Evolutionary conservation across 2,113 vertebrate species (phyloP), one percentile per base, ranked within the genome.

Genomic region (Cryptotis parvus): DNA sequence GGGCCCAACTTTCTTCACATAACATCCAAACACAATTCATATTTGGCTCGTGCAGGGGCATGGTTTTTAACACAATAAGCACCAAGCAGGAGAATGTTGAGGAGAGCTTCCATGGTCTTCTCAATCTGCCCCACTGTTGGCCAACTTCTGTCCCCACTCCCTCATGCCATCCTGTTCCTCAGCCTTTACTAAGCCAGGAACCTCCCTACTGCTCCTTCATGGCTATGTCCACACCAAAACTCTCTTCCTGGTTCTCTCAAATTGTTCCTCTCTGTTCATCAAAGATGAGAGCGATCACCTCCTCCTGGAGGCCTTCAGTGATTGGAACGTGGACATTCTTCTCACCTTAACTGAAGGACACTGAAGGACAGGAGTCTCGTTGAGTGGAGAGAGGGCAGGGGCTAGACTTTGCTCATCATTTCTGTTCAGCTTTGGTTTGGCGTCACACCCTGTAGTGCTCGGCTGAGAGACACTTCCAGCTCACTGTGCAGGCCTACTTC

Each of bases 11-110:
- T 84, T 49, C 41, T 61, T 76, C 63, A 22, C 63, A 12, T 39
- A 65, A 33, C 82, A 33, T 95, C 69, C 72, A 63, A 88, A 74
- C 45, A 84, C 72, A 92, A 37, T 58, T 24, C 35, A 20, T 39
- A 68, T 83, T 83, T 65, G 63, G 33, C 58, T 69, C 83, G 15
- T 69, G 55, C 35, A 35, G 31, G 12, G 37, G 31, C 20, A 14
- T 31, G 5, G 61, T 29, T 65, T 33, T 86, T 83, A 84, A 39
- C n/a, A 20, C 24, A 33, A 45, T 84, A 45, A 78, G 63, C 35
- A 6, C 41, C 35, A 20, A 66, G 31, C 37, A 22, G 27, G 63
- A 91, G 24, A 66, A 14, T 65, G 49, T 15, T 41, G 16, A 0
- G 0, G 29, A 6, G 6, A 22, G 11, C 69, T 10, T 49, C 49